A percentile compares a stretch with the other conserved stretches of the same genome.
phyloP scores from a whole-genome alignment of 2,797 vertebrate genomes.

The Hephaestus fuliginosus region DNA sequence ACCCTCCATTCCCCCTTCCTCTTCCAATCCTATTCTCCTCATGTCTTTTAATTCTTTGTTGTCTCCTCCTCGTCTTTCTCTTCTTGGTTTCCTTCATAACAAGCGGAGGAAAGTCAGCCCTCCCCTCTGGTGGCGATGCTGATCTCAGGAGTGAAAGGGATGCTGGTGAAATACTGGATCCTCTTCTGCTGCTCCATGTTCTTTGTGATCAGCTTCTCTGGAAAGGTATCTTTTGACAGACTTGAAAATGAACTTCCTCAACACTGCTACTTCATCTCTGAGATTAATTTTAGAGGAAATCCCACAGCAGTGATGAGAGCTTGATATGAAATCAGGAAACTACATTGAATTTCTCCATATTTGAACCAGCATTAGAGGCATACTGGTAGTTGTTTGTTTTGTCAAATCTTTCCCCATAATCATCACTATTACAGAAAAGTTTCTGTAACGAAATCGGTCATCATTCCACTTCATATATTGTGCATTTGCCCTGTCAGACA shows the following conservation, averaged over 20 bases:
- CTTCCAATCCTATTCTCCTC: neutral
- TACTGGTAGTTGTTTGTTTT: neutral
- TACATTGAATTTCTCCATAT: neutral
- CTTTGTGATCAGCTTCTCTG: conserved; percentile 86
- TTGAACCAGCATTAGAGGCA: neutral
- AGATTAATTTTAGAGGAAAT: neutral
- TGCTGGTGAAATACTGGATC: conserved; percentile 86
- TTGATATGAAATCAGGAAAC: neutral
- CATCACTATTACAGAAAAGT: neutral
- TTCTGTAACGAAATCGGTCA: neutral
- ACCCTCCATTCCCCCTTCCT: neutral
- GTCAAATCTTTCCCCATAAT: neutral
- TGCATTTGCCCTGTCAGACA: neutral
- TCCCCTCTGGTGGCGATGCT: conserved; percentile 79
- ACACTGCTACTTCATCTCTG: neutral
- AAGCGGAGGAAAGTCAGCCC: conserved; percentile 76
- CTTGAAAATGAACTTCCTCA: neutral
- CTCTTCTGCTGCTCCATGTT: conserved; percentile 87
- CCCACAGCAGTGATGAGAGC: neutral
- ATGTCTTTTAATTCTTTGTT: neutral
- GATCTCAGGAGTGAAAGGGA: conserved; percentile 78
- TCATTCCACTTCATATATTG: neutral
- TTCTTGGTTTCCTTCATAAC: conserved; percentile 1
- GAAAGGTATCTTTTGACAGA: conserved; percentile 71
- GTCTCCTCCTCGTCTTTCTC: neutral